These are phyloP conservation scores for Parauchenoglanis ngamensis DNA, from an alignment of 2,797 vertebrate genomes.

Conservation along the genomic window DNA sequence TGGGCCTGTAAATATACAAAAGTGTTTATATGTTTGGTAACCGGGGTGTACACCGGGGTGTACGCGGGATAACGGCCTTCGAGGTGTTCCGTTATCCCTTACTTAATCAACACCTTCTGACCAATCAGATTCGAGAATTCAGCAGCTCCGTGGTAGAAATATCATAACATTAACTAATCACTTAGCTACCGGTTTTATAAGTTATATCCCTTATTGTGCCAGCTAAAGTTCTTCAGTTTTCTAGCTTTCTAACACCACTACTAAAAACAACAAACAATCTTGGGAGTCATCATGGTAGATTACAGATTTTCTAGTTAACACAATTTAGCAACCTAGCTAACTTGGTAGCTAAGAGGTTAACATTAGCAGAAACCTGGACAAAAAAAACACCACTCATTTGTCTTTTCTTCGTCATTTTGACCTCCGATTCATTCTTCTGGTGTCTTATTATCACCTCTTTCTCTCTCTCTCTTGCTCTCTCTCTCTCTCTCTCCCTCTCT, in stretches of 20 bases:
- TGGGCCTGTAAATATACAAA: too few species aligned
- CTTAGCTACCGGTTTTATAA: background rate
- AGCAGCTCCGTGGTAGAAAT: background rate
- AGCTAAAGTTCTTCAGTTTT: background rate
- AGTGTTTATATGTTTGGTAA: too few species aligned
- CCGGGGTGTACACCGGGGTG: too few species aligned
- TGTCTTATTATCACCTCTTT: conserved; percentile 44
- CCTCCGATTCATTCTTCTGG: background rate
- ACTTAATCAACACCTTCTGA: background rate
- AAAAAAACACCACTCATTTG: background rate
- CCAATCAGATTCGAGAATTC: background rate
- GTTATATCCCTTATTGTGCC: background rate
- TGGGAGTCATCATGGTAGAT: background rate
- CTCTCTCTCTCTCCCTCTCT: conserved; percentile 33
- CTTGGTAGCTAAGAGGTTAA: background rate
- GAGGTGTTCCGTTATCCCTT: too few species aligned
- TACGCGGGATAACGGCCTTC: too few species aligned
- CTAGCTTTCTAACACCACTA: background rate
- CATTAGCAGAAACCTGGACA: background rate
- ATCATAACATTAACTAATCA: background rate
- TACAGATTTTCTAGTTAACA: background rate
- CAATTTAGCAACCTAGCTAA: background rate
- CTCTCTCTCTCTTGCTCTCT: conserved; percentile 47
- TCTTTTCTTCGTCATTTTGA: background rate
- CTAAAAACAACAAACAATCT: background rate